phyloP scores from a whole-genome alignment of 2,113 vertebrate species.

The Ornithorhynchus anatinus region DNA sequence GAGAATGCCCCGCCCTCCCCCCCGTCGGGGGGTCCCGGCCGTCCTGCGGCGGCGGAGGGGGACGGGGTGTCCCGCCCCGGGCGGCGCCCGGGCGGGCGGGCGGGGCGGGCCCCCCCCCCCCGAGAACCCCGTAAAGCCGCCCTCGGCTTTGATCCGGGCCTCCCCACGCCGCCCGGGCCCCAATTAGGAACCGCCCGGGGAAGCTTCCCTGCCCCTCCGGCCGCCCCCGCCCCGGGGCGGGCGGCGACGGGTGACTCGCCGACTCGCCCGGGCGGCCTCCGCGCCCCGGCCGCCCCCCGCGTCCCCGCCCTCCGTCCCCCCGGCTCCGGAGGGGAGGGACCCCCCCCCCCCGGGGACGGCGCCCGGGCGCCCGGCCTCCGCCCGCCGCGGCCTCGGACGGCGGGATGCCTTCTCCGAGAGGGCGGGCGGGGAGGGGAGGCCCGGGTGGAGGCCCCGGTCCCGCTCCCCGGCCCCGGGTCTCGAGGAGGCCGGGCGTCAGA shows the following conservation, averaged over 20 bases:
- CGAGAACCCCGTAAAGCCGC: too few relatives aligned
- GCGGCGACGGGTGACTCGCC: background rate
- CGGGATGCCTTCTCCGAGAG: background rate
- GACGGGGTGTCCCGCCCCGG: background rate
- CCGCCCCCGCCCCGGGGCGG: background rate
- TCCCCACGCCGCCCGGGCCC: background rate
- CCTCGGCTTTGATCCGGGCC: too few relatives aligned
- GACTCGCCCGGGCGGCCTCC: background rate
- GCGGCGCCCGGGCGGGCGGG: background rate
- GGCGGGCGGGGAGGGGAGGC: conserved; percentile 31
- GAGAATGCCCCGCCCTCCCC: rapidly evolving
- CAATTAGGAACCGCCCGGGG: background rate
- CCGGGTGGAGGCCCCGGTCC: conserved; percentile 84
- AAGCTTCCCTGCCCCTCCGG: background rate
- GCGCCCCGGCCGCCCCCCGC: too few relatives aligned
- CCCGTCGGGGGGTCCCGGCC: background rate
- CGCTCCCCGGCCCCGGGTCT: conserved; percentile 88
- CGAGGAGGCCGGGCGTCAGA: too few relatives aligned
- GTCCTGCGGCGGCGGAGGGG: conserved; percentile 31
- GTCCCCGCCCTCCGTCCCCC: background rate
- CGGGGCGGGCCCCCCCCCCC: conserved; percentile 41
- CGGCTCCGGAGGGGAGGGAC: background rate
- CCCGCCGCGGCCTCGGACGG: background rate
- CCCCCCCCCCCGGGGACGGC: too few relatives aligned
- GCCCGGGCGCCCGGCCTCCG: too few relatives aligned